Evolutionary conservation across 2,113 vertebrate species (phyloP).

Genomic region (Colius striatus): DNA sequence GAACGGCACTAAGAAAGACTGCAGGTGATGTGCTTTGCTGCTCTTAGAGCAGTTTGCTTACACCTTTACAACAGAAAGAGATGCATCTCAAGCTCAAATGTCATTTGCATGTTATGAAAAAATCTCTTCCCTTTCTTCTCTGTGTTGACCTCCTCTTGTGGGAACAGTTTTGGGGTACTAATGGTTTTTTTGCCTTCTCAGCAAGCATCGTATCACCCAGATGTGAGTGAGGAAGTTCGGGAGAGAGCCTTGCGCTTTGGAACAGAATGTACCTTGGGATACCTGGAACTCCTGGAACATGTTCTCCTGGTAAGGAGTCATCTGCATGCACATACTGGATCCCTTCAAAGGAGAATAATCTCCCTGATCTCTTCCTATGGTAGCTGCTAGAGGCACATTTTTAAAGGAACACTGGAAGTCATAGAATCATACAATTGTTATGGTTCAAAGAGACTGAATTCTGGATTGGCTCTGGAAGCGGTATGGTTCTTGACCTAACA

Average conservation of each 20-base stretch:
- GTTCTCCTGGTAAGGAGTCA: conserved; percentile 86
- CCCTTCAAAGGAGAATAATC: neutral
- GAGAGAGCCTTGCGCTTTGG: conserved; percentile 87
- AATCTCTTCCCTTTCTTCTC: neutral
- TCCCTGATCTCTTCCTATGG: neutral
- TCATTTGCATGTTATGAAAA: neutral
- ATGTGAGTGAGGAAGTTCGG: conserved; percentile 87
- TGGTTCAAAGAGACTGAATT: neutral
- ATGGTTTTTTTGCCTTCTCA: conserved; percentile 56
- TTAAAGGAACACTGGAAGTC: neutral
- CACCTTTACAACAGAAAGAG: neutral
- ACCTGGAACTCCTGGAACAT: conserved; percentile 92
- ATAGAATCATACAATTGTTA: too few relatives aligned
- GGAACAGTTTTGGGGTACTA: neutral
- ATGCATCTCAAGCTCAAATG: neutral
- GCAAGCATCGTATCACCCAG: conserved; percentile 93
- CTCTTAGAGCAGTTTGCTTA: neutral
- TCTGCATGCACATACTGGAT: fast-evolving
- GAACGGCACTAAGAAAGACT: neutral
- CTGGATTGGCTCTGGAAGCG: neutral
- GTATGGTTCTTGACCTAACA: neutral
- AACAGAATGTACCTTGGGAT: conserved; percentile 90
- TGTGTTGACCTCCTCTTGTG: neutral
- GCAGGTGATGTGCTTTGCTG: neutral
- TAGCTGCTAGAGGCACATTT: neutral